Percentiles rank a stretch among this genome's conserved stretches.
These are phyloP conservation scores for Apogon talboti DNA, from an alignment of 2,797 vertebrate genomes.

Conservation along the genomic window DNA sequence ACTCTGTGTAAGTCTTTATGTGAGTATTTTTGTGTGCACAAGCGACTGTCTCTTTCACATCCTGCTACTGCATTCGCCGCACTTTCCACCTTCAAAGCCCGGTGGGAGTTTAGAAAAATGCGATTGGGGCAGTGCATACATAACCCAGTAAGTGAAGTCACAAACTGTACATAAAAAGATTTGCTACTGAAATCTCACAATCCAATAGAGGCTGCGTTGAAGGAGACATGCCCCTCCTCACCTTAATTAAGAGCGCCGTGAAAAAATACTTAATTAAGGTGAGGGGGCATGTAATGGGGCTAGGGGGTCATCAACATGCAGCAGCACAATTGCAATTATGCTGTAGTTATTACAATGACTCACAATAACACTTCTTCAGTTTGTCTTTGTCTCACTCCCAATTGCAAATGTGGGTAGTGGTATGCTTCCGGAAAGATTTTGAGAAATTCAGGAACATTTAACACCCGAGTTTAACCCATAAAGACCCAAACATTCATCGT, in stretches of 20 bases:
- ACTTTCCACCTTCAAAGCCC: conserved; percentile 9
- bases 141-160: neutral
- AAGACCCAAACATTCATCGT: no score
- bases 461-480: conserved; percentile 27
- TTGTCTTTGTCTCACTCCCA: conserved; percentile 60
- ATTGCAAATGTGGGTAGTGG: conserved; percentile 52
- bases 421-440: conserved; percentile 51
- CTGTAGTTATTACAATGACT: conserved; percentile 13
- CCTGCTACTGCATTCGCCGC: conserved; percentile 1
- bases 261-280: neutral
- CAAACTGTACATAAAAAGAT: neutral
- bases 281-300: neutral
- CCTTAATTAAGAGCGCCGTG: neutral
- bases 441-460: conserved; percentile 31
- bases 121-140: neutral
- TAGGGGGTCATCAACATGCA: neutral
- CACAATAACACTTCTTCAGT: conserved; percentile 22
- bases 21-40: conserved; percentile 7
- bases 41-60: conserved; percentile 6
- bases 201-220: neutral
- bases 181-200: neutral
- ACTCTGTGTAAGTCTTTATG: neutral
- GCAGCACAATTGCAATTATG: conserved; percentile 3
- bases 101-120: conserved; percentile 9
- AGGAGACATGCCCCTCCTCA: neutral